A percentile compares a stretch with the other conserved stretches of the same genome.
Conservation (phyloP, 2,888 invertebrate species). For the Lamellibrachia columna region DNA sequence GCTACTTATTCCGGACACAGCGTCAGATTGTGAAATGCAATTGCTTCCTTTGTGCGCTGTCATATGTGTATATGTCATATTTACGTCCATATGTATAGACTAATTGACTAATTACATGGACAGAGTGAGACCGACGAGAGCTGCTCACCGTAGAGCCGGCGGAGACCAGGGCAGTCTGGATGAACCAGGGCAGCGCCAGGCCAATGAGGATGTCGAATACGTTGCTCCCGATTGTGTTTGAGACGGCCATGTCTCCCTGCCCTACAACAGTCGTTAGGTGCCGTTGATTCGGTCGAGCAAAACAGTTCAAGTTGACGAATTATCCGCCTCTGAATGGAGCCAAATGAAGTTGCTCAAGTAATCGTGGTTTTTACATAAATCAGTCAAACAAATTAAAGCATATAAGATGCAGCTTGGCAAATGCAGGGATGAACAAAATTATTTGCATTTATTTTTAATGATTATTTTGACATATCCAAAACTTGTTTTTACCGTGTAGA, state of each 20-base stretch:
- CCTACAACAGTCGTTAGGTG: conserved; percentile 39
- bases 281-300: background rate
- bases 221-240: conserved; percentile 95
- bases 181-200: conserved; percentile 95
- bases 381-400: background rate
- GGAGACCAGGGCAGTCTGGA: conserved; percentile 75
- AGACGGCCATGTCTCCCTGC: conserved; percentile 88
- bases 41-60: too few relatives aligned
- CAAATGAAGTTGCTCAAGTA: background rate
- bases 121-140: background rate
- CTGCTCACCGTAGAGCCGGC: conserved; percentile 50
- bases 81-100: too few relatives aligned
- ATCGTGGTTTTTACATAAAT: background rate
- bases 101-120: too few relatives aligned
- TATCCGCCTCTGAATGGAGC: background rate
- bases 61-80: too few relatives aligned
- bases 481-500: too few relatives aligned
- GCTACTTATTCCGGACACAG: too few relatives aligned
- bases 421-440: too few relatives aligned
- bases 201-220: conserved; percentile 96
- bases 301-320: background rate
- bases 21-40: too few relatives aligned
- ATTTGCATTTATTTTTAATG: too few relatives aligned
- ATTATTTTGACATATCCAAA: too few relatives aligned
- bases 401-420: background rate